Percentiles rank a stretch among this genome's conserved stretches.
Conservation (phyloP, 2,113 vertebrate genomes). For the Cynoglossus semilaevis region DNA sequence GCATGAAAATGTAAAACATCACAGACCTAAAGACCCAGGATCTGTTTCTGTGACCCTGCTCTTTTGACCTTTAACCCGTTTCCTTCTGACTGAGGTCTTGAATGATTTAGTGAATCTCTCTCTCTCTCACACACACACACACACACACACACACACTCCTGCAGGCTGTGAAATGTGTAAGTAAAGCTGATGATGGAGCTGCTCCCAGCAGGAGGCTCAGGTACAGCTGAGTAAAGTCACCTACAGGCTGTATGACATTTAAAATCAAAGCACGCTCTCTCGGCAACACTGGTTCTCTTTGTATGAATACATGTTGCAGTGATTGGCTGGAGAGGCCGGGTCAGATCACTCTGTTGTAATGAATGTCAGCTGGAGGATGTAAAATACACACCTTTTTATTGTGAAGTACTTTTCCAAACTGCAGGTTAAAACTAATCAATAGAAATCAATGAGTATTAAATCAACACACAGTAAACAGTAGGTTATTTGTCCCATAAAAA, state of each 20-base stretch:
- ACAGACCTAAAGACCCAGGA: too few species aligned
- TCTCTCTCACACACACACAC: not conserved
- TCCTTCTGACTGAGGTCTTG: constrained; percentile 3
- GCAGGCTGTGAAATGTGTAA: not conserved
- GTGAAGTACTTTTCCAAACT: too few species aligned
- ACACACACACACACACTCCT: not conserved
- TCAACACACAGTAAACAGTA: too few species aligned
- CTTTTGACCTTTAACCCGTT: constrained; percentile 8
- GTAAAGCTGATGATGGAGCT: constrained; percentile 5
- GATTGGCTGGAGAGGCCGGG: constrained; percentile 1
- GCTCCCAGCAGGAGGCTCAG: constrained; percentile 14
- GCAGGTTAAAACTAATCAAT: too few species aligned
- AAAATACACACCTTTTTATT: too few species aligned
- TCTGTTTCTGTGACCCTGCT: not conserved
- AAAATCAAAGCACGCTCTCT: constrained; percentile 36
- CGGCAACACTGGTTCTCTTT: constrained; percentile 8
- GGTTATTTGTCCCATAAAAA: too few species aligned
- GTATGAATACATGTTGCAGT: constrained; percentile 24
- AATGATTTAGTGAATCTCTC: constrained; percentile 3
- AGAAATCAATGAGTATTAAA: too few species aligned
- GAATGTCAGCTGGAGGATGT: too few species aligned
- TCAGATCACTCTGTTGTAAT: too few species aligned
- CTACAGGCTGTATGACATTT: constrained; percentile 47
- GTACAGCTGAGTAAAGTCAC: constrained; percentile 16
- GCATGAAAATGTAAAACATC: too few species aligned